Percentiles rank a stretch among this genome's conserved stretches.
phyloP scores from a whole-genome alignment of 2,797 vertebrate genomes.

The Bufotes viridis region DNA sequence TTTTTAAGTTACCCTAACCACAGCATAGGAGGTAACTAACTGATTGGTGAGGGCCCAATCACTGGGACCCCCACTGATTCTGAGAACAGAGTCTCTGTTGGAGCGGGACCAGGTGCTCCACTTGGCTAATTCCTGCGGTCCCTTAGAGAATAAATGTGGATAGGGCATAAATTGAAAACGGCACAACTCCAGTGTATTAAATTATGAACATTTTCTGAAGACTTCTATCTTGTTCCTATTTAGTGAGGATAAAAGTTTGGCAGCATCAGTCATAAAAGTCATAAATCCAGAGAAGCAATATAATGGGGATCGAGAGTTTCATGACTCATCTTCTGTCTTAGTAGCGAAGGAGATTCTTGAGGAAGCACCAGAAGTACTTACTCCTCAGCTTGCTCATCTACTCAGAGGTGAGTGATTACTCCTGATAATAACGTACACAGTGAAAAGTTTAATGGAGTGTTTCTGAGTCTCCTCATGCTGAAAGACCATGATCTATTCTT shows the following conservation, averaged over 20 bases:
- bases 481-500: conserved; percentile 88
- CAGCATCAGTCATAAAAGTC: conserved; percentile 85
- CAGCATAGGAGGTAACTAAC: no score
- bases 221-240: conserved; percentile 64
- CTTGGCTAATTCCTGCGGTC: no score
- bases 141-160: no score
- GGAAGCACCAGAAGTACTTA: conserved; percentile 89
- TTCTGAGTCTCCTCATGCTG: conserved; percentile 82
- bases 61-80: no score
- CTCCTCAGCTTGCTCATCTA: conserved; percentile 85
- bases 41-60: no score
- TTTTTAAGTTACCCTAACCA: no score
- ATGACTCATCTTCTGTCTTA: conserved; percentile 76
- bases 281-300: conserved; percentile 82
- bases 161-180: no score
- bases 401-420: conserved; percentile 89
- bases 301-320: conserved; percentile 73
- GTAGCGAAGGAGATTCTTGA: conserved; percentile 90
- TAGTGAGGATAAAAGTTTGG: conserved; percentile 83
- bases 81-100: no score
- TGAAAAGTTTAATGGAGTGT: conserved; percentile 89
- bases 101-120: no score
- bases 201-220: neutral
- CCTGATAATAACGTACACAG: conserved; percentile 71
- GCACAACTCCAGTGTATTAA: neutral